These are phyloP conservation scores for Cnemophilus loriae DNA, from an alignment of 2,113 vertebrate species.

Conservation along the genomic window DNA sequence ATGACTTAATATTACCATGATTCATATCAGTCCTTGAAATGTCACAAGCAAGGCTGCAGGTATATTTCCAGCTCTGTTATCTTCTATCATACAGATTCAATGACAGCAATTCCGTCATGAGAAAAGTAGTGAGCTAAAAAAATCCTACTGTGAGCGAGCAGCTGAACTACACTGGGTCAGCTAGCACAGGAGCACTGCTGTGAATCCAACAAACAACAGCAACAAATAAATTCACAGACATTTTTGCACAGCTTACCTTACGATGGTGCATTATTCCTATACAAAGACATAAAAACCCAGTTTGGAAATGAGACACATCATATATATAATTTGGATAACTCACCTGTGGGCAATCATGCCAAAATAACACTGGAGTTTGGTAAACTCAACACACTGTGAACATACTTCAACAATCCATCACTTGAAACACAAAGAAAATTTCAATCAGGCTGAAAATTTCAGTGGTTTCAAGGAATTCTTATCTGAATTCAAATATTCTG, in stretches of 20 bases:
- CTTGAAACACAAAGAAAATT: not conserved
- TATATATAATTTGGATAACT: not conserved
- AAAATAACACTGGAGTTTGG: not conserved
- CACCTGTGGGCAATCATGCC: not conserved
- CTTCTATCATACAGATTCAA: not conserved
- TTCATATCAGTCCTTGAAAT: slow-evolving; percentile 31
- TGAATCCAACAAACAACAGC: not conserved
- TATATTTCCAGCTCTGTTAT: not conserved
- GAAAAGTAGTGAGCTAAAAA: not conserved
- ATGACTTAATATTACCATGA: not conserved
- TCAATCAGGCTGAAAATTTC: not conserved
- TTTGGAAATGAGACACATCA: not conserved
- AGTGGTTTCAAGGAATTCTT: not conserved
- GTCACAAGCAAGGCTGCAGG: not conserved
- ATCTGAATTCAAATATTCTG: not conserved
- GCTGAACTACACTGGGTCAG: not conserved
- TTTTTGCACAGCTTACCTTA: not conserved
- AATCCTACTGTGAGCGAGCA: not conserved
- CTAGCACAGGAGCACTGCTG: not conserved
- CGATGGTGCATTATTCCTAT: not conserved
- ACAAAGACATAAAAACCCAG: not conserved
- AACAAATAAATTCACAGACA: not conserved
- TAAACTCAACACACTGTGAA: not conserved
- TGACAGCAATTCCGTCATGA: not conserved
- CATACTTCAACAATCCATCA: not conserved